A percentile compares a stretch with the other conserved stretches of the same genome.
Evolutionary conservation across 2,113 vertebrate species (phyloP).

Genomic region (Passer domesticus): DNA sequence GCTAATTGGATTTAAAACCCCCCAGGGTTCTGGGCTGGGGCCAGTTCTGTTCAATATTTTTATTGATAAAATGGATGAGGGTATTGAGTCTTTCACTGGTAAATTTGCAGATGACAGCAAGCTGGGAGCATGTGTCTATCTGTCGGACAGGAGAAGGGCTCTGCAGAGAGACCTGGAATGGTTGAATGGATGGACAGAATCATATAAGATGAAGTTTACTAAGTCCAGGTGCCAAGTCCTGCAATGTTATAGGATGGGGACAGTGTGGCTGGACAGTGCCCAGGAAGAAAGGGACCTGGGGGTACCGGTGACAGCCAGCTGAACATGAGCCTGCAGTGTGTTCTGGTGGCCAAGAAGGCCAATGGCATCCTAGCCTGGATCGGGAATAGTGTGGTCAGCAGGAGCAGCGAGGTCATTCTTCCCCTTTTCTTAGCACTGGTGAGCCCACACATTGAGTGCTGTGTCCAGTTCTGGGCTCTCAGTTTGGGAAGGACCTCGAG

Average conservation of each 20-base stretch:
- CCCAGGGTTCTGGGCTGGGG: background rate
- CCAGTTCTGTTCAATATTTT: background rate
- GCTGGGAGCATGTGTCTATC: background rate
- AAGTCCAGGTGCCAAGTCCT: background rate
- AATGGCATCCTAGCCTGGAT: accelerated
- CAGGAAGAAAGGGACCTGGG: background rate
- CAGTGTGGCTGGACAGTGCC: background rate
- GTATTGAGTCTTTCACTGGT: background rate
- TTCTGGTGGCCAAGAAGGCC: background rate
- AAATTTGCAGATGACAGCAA: background rate
- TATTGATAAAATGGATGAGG: background rate
- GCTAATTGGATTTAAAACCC: background rate
- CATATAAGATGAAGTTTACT: background rate
- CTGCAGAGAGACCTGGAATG: background rate
- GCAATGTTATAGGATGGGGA: background rate
- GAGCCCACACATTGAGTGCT: background rate
- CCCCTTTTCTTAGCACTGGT: background rate
- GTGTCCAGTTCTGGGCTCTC: background rate
- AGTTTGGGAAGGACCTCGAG: background rate
- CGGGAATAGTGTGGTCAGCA: background rate
- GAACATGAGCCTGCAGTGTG: background rate
- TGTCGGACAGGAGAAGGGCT: background rate
- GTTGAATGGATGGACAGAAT: background rate
- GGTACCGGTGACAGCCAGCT: background rate
- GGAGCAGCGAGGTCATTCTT: background rate